Evolutionary conservation across 2,113 vertebrate genomes (phyloP), one percentile per base, ranked within the genome.

Genomic region (Lipophrys pholis): DNA sequence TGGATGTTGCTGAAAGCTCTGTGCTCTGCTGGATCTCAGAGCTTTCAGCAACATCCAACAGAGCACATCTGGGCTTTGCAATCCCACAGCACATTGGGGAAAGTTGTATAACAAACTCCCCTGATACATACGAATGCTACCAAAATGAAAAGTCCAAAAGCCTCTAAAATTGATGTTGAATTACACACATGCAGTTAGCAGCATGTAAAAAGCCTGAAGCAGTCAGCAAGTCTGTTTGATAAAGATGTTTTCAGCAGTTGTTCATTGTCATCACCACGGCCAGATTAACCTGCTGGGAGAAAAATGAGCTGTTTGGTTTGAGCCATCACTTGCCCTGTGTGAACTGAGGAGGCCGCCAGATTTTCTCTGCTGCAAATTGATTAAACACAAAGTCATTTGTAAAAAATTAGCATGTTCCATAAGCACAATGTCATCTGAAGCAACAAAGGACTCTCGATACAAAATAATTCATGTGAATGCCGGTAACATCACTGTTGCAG

Each of bases 21-120:
- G n/a, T n/a, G n/a, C n/a, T n/a, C n/a, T n/a, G n/a, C n/a, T 30
- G 21, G 21, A 30, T 30, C 21, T 30, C 21, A 30, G 21, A 30
- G 21, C 21, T 30, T 30, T 30, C 21, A 30, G 21, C 21, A 30
- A 30, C 21, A 30, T n/a, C n/a, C n/a, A n/a, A n/a, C n/a, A n/a
- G n/a, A n/a, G n/a, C n/a, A n/a, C 60, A 63, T 5, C 67, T 67
- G 67, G 10, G 61, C 38, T 5, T 30, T 38, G 21, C 2, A 53
- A n/a, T 8, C 42, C 49, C 50, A 38, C 54, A 12, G 59, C 21
- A 17, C 66, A 51, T 30, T 70, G 45, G 78, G 67, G 60, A 71
- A 52, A 56, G 72, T 0, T 64, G 71, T 81, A 21, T 6, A 7
- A 30, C 7, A 45, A 17, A 12, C 16, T 17, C 6, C 11, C 36